These are phyloP conservation scores for Drosophila tsacasi DNA, from an alignment of 1,140 invertebrate genomes.

Conservation along the genomic window DNA sequence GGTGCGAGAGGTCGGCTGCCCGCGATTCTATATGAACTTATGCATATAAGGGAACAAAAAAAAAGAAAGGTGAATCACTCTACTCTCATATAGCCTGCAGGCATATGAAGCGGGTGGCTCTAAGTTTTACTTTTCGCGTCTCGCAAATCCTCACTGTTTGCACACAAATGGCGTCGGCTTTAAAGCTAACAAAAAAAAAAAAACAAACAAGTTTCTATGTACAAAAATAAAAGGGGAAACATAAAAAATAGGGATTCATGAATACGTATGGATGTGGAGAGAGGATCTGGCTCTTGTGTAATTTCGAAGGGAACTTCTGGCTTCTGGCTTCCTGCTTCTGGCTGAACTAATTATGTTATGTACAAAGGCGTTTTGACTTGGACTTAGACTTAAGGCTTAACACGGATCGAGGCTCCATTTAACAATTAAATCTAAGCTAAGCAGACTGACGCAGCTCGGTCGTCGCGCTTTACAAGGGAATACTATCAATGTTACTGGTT, in stretches of 20 bases:
- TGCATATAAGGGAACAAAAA: slow-evolving; percentile 12
- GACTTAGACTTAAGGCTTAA: slow-evolving; percentile 38
- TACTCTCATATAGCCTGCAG: slow-evolving; percentile 10
- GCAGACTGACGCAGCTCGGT: slow-evolving; percentile 14
- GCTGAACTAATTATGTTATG: slow-evolving; percentile 55
- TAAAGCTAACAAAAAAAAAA: slow-evolving; percentile 53
- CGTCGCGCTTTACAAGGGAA: slow-evolving; percentile 23
- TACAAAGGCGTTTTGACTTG: slow-evolving; percentile 63
- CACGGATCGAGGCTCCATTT: slow-evolving; percentile 12
- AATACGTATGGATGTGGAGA: neutral
- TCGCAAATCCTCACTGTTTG: slow-evolving; percentile 44
- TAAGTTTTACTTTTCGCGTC: slow-evolving; percentile 52
- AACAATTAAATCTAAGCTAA: slow-evolving; percentile 38
- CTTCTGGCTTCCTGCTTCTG: neutral
- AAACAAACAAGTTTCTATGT: slow-evolving; percentile 47
- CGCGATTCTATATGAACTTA: neutral
- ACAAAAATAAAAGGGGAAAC: slow-evolving; percentile 29
- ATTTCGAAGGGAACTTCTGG: slow-evolving; percentile 7
- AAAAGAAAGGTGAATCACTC: slow-evolving; percentile 14
- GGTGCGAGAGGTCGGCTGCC: slow-evolving; percentile 20
- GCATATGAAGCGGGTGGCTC: slow-evolving; percentile 14
- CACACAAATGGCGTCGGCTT: slow-evolving; percentile 64
- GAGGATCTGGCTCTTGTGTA: neutral
- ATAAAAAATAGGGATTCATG: neutral
- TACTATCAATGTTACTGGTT: slow-evolving; percentile 26